Conservation (phyloP, 2,113 vertebrate species). For the Beaufortia kweichowensis region DNA sequence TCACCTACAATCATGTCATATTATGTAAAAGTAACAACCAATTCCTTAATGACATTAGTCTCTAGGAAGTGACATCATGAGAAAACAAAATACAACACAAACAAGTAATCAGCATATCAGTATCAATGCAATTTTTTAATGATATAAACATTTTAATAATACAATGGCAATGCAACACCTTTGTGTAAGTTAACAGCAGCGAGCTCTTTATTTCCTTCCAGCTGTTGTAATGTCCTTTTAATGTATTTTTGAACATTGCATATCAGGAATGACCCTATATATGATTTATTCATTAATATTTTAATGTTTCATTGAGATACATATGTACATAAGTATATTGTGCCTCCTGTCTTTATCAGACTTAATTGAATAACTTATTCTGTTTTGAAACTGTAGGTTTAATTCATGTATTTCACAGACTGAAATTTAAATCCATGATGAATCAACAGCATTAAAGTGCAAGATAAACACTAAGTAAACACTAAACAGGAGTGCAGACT, state of each 20-base stretch:
- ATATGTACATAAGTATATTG: not conserved
- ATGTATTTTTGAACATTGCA: not conserved
- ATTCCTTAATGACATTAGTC: not conserved
- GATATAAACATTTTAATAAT: too few relatives aligned
- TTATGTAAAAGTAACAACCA: too few relatives aligned
- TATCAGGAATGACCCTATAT: not conserved
- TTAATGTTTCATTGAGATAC: not conserved
- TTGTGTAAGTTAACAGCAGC: too few relatives aligned
- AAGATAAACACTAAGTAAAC: too few relatives aligned
- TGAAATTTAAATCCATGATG: not conserved
- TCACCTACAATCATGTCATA: too few relatives aligned
- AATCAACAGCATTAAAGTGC: too few relatives aligned
- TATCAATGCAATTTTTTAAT: too few relatives aligned
- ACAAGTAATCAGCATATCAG: not conserved
- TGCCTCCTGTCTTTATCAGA: not conserved
- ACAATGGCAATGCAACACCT: too few relatives aligned
- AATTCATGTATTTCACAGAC: conserved; percentile 1
- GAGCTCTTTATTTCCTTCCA: too few relatives aligned
- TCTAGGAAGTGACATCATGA: not conserved
- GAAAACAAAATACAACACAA: not conserved
- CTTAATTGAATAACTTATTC: not conserved
- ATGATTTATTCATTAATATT: not conserved
- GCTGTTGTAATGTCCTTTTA: too few relatives aligned
- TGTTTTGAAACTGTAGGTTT: not conserved
- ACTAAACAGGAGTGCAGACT: too few relatives aligned